phyloP scores from a whole-genome alignment of 2,888 invertebrate species.

The Noctua janthina region DNA sequence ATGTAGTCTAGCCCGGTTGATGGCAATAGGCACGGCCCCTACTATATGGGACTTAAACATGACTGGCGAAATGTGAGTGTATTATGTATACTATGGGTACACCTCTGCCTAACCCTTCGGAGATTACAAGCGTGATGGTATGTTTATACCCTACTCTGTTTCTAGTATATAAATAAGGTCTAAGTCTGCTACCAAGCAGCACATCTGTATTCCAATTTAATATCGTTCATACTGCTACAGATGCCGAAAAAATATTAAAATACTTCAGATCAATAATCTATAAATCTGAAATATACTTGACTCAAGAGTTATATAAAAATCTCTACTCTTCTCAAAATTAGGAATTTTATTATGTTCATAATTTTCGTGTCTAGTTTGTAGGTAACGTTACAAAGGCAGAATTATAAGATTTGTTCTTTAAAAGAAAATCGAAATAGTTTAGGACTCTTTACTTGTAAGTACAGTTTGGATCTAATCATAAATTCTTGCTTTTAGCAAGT shows the following conservation, averaged over 20 bases:
- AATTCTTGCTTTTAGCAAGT: background rate
- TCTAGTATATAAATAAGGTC: too few relatives aligned
- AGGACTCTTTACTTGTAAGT: background rate
- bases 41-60: too few relatives aligned
- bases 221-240: background rate
- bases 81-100: too few relatives aligned
- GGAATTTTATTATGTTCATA: background rate
- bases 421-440: slow-evolving; percentile 4
- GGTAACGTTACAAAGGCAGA: background rate
- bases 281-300: background rate
- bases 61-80: too few relatives aligned
- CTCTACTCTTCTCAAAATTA: background rate
- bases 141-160: too few relatives aligned
- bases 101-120: too few relatives aligned
- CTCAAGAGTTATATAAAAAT: background rate
- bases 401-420: slow-evolving; percentile 8
- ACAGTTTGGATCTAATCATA: background rate
- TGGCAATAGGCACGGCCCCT: too few relatives aligned
- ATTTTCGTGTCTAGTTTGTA: background rate
- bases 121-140: too few relatives aligned
- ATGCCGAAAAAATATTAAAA: background rate
- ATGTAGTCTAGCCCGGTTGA: too few relatives aligned
- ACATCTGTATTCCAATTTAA: background rate
- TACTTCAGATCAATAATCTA: background rate
- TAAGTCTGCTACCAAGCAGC: background rate